A percentile compares a stretch with the other conserved stretches of the same genome.
Evolutionary conservation across 92 coral and sea anemone species (phyloP).

Genomic region (Phenganax subtilis): DNA sequence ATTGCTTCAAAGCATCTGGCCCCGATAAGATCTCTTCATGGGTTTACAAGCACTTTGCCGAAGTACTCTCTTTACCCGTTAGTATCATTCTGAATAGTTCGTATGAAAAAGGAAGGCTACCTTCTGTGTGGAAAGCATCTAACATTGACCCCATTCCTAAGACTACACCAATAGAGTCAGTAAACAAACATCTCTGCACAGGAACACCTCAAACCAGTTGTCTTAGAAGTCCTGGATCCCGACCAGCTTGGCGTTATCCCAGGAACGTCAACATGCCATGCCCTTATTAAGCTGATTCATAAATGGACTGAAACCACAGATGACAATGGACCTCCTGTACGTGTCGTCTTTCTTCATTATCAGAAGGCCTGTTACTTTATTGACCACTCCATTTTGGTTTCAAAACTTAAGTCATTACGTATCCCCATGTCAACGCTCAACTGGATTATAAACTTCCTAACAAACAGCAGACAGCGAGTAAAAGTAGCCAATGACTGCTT

Average conservation of each 20-base stretch:
- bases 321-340: constrained; percentile 1
- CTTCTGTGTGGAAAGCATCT: neutral
- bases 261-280: constrained; percentile 13
- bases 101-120: neutral
- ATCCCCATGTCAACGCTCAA: neutral
- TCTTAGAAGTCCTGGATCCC: neutral
- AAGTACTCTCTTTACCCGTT: neutral
- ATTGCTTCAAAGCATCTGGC: neutral
- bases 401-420: neutral
- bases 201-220: neutral
- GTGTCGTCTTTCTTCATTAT: neutral
- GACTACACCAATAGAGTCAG: neutral
- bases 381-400: constrained; percentile 4
- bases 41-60: constrained; percentile 12
- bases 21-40: constrained; percentile 13
- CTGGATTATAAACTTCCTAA: constrained; percentile 11
- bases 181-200: neutral
- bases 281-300: constrained; percentile 18
- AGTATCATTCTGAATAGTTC: constrained; percentile 18
- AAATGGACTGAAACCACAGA: constrained; percentile 23
- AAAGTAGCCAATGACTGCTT: constrained; percentile 10
- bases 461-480: constrained; percentile 18
- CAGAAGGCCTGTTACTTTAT: neutral
- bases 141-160: constrained; percentile 12
- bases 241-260: constrained; percentile 19